phyloP scores from a whole-genome alignment of 2,113 vertebrate species.

The Halichoeres trimaculatus region DNA sequence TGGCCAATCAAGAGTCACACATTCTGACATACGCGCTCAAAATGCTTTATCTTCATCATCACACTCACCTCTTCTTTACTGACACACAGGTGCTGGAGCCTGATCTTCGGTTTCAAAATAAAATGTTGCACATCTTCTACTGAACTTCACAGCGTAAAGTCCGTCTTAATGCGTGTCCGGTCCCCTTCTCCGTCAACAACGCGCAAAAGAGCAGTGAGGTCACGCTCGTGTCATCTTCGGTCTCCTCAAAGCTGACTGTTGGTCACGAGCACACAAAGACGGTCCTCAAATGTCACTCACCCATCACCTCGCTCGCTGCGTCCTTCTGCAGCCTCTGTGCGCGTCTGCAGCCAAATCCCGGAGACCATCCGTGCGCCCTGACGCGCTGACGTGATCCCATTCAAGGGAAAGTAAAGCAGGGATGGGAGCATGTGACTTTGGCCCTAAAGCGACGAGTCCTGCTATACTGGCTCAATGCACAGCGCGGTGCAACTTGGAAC shows the following conservation, averaged over 20 bases:
- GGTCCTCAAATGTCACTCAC: conserved; percentile 37
- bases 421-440: conserved; percentile 21
- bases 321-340: conserved; percentile 52
- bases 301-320: conserved; percentile 22
- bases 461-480: background rate
- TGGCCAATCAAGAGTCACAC: conserved; percentile 13
- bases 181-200: conserved; percentile 19
- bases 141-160: conserved; percentile 41
- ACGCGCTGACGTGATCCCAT: conserved; percentile 64
- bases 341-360: conserved; percentile 56
- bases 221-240: background rate
- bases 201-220: background rate
- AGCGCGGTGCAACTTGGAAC: background rate
- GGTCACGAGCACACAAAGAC: background rate
- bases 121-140: conserved; percentile 25
- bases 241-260: background rate
- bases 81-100: conserved; percentile 11
- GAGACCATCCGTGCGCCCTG: conserved; percentile 27
- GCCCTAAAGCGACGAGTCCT: background rate
- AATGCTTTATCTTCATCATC: background rate
- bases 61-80: conserved; percentile 38
- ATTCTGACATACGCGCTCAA: background rate
- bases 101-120: conserved; percentile 15
- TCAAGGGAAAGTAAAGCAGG: conserved; percentile 41
- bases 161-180: conserved; percentile 9